Percentiles rank a stretch among this genome's conserved stretches.
Conservation (phyloP, 2,888 invertebrate species). For the Drosophila kambysellisi region DNA sequence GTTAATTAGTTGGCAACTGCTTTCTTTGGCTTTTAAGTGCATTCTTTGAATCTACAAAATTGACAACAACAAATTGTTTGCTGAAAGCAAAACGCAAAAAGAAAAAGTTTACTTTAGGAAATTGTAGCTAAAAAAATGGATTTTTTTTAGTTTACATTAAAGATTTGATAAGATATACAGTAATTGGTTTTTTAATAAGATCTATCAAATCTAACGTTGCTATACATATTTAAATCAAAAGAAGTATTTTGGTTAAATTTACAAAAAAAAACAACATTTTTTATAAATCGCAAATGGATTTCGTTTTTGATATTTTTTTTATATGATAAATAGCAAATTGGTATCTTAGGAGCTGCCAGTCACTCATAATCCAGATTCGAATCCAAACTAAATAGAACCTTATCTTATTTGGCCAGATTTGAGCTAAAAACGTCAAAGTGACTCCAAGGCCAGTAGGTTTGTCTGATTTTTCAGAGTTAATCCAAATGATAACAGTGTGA, state of each 20-base stretch:
- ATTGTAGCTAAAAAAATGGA: background rate
- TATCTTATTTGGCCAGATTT: background rate
- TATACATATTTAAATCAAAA: background rate
- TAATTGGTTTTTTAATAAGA: background rate
- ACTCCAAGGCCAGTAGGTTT: background rate
- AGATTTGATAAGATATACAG: background rate
- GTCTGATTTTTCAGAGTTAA: background rate
- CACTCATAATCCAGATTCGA: background rate
- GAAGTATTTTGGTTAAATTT: background rate
- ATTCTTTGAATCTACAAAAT: constrained; percentile 33
- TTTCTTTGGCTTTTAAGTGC: constrained; percentile 79
- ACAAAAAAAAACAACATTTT: background rate
- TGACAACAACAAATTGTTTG: constrained; percentile 27
- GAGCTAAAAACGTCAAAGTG: background rate
- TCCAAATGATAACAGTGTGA: background rate
- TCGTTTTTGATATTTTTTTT: background rate
- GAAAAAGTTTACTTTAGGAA: constrained; percentile 1
- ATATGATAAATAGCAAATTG: background rate
- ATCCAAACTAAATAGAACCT: background rate
- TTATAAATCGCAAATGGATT: background rate
- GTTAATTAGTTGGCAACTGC: constrained; percentile 25
- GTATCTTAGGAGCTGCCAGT: background rate
- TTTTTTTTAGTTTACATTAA: background rate
- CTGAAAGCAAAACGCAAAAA: constrained; percentile 9
- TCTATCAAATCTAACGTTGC: background rate